Evolutionary conservation across 2,888 invertebrate species (phyloP), one percentile per base, ranked within the genome.

Genomic region (Amaurobius ferox): DNA sequence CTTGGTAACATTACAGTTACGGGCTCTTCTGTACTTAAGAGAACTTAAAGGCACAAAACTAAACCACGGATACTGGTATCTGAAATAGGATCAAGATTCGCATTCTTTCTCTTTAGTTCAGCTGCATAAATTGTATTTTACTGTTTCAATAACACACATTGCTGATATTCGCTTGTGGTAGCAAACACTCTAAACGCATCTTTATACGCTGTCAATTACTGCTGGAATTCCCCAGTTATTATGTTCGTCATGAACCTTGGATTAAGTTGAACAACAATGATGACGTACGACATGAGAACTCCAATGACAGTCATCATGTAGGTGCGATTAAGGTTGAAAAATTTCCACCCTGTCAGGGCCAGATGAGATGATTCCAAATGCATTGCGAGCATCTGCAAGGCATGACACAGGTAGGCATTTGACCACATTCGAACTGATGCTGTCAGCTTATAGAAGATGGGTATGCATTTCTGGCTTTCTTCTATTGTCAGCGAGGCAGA

Each of bases 241-340:
- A 83, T 48, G 6, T 77, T 40, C 6, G 64, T 29, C 48, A 83
- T 72, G 1, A 70, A 71, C 9, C 62, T 55, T 16, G 83, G 83
- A 72, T 83, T 83, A 40, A 77, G 30, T n/a, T 83, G 83, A 35
- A 83, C 55, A 23, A 83, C 23, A 23, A 83, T 32, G 0, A 83
- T 83, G 3, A 77, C 48, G 16, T 83, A 83, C 28, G 83, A 83
- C 19, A 62, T 55, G 19, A 83, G 40, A 55, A 83, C 55, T 23
- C 83, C 83, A 11, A 83, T 28, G 11, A 83, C 48, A 5, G 83
- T 77, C 30, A 83, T 3, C 77, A 83, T 83, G n/a, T 83, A 77
- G n/a, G 62, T 62, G 16, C 83, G 77, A 32, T 71, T 48, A 5
- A 83, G 55, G 7, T 32, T 48, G 23, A 83, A 83, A 16, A 83